Evolutionary conservation across 2,888 invertebrate genomes (phyloP).

Genomic region (Magallana nippona): DNA sequence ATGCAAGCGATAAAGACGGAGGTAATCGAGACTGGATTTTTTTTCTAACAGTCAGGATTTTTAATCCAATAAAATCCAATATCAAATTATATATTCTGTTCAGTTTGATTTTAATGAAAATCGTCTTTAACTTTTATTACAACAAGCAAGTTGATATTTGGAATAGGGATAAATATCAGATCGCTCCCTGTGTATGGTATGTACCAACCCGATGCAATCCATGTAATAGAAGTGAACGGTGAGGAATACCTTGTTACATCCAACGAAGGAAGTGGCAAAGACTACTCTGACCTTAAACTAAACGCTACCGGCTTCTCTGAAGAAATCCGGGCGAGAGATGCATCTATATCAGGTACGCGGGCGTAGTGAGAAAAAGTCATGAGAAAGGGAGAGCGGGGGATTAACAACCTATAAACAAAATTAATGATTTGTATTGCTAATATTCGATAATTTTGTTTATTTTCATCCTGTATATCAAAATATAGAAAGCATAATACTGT

Average conservation of each 20-base stretch:
- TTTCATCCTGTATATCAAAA: background rate
- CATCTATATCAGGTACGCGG: constrained; percentile 40
- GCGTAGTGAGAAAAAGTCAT: too few species aligned
- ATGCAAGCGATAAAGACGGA: constrained; percentile 67
- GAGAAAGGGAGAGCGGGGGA: too few species aligned
- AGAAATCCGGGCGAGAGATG: constrained; percentile 50
- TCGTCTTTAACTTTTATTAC: background rate
- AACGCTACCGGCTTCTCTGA: constrained; percentile 48
- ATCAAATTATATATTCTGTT: too few species aligned
- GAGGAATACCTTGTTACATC: constrained; percentile 62
- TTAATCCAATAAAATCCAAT: too few species aligned
- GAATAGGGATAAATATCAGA: constrained; percentile 60
- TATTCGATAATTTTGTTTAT: background rate
- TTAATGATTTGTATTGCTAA: background rate
- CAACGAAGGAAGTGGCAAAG: constrained; percentile 69
- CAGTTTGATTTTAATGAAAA: background rate
- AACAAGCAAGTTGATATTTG: too few species aligned
- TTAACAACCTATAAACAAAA: background rate
- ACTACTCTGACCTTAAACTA: constrained; percentile 51
- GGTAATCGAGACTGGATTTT: background rate
- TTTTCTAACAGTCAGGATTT: too few species aligned
- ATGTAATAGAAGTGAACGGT: constrained; percentile 52
- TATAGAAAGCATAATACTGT: background rate
- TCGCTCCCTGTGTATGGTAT: constrained; percentile 66
- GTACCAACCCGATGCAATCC: constrained; percentile 67